Conservation (phyloP, 2,113 vertebrate genomes). For the Prunella fulvescens region DNA sequence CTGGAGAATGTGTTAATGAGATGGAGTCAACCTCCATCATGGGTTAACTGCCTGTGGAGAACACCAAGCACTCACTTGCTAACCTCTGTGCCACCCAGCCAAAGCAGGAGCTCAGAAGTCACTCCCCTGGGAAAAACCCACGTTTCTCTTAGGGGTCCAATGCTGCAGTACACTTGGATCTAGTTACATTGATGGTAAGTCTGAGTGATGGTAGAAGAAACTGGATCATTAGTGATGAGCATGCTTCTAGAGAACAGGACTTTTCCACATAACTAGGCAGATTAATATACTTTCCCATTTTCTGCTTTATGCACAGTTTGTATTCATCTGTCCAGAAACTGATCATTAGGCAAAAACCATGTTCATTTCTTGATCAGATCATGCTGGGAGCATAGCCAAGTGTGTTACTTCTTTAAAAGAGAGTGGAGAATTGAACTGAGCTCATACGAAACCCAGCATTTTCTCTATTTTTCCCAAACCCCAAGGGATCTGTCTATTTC, state of each 20-base stretch:
- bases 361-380: constrained; percentile 23
- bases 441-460: background rate
- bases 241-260: background rate
- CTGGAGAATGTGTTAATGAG: background rate
- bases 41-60: background rate
- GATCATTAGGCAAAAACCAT: constrained; percentile 21
- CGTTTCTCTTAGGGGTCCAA: background rate
- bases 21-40: background rate
- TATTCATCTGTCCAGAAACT: constrained; percentile 12
- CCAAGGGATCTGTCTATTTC: background rate
- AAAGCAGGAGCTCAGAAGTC: background rate
- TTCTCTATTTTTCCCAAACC: background rate
- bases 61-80: background rate
- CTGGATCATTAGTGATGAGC: background rate
- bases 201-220: background rate
- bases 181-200: background rate
- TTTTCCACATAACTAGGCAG: background rate
- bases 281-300: background rate
- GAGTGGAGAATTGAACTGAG: background rate
- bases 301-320: background rate
- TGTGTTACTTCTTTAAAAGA: constrained; percentile 29
- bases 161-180: background rate
- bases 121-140: background rate
- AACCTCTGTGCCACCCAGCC: background rate
- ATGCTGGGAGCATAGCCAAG: constrained; percentile 14